A percentile compares a stretch with the other conserved stretches of the same genome.
phyloP scores from a whole-genome alignment of 2,113 vertebrate genomes.

The Lynx canadensis region DNA sequence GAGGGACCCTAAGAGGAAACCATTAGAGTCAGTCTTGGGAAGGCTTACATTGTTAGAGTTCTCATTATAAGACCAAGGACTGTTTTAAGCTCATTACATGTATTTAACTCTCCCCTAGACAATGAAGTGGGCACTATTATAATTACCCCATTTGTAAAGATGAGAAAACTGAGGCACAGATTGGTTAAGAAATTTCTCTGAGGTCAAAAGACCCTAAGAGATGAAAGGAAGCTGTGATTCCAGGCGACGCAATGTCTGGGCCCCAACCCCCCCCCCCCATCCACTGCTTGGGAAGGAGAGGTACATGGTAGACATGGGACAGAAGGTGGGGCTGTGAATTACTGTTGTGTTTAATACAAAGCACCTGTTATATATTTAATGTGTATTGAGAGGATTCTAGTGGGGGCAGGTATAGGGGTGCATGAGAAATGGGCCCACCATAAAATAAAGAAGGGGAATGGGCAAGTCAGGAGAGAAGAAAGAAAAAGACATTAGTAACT shows the following conservation, averaged over 20 bases:
- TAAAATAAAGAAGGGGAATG: neutral
- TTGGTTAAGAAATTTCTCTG: neutral
- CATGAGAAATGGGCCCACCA: neutral
- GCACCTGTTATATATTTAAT: fast-evolving
- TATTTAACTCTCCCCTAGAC: neutral
- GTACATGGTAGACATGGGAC: fast-evolving
- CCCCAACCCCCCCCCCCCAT: too few relatives aligned
- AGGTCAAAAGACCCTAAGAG: neutral
- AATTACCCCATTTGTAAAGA: neutral
- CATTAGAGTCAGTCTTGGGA: fast-evolving
- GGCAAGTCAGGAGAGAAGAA: neutral
- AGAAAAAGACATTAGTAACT: neutral
- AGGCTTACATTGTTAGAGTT: fast-evolving
- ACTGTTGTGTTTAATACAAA: neutral
- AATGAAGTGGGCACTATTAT: too few relatives aligned
- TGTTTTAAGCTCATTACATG: neutral
- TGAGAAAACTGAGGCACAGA: neutral
- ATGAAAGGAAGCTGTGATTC: neutral
- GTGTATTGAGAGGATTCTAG: neutral
- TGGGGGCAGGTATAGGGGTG: neutral
- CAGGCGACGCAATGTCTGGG: fast-evolving
- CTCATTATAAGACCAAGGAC: neutral
- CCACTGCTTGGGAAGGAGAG: neutral
- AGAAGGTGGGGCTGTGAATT: fast-evolving
- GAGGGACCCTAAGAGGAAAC: neutral